These are phyloP conservation scores for Apteryx mantelli DNA, from an alignment of 2,113 vertebrate species.

Conservation along the genomic window DNA sequence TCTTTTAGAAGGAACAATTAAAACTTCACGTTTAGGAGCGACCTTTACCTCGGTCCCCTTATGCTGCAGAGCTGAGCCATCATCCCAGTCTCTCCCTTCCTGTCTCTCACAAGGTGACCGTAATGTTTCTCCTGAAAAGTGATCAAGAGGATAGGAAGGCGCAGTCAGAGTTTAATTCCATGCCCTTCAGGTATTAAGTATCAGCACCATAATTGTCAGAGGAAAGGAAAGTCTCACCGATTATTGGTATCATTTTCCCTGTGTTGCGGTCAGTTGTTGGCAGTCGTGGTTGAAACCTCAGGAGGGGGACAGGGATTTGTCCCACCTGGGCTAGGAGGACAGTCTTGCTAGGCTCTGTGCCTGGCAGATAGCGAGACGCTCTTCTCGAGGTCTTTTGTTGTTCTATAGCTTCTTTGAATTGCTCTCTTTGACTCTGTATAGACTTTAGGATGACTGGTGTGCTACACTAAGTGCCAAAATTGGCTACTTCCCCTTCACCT, in stretches of 20 bases:
- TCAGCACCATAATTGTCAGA: not conserved
- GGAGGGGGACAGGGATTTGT: not conserved
- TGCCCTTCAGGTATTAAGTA: not conserved
- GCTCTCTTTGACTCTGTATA: not conserved
- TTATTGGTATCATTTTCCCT: not conserved
- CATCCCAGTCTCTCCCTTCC: not conserved
- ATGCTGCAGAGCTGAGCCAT: fast-evolving
- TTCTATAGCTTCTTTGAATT: not conserved
- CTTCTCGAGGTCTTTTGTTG: not conserved
- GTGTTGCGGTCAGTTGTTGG: fast-evolving
- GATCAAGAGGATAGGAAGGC: not conserved
- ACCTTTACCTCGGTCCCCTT: not conserved
- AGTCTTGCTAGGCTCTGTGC: not conserved
- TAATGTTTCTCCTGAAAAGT: not conserved
- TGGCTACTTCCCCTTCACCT: not conserved
- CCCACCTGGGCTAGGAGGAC: not conserved
- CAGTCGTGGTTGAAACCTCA: not conserved
- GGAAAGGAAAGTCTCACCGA: not conserved
- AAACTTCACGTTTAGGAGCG: too few relatives aligned
- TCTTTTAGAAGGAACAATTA: not conserved
- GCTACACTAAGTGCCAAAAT: not conserved
- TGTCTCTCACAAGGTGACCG: fast-evolving
- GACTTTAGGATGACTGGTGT: not conserved
- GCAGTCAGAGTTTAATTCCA: not conserved
- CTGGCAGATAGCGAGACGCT: fast-evolving